Conservation (phyloP, 2,113 vertebrate species). For the Gallinago paraguaiae region DNA sequence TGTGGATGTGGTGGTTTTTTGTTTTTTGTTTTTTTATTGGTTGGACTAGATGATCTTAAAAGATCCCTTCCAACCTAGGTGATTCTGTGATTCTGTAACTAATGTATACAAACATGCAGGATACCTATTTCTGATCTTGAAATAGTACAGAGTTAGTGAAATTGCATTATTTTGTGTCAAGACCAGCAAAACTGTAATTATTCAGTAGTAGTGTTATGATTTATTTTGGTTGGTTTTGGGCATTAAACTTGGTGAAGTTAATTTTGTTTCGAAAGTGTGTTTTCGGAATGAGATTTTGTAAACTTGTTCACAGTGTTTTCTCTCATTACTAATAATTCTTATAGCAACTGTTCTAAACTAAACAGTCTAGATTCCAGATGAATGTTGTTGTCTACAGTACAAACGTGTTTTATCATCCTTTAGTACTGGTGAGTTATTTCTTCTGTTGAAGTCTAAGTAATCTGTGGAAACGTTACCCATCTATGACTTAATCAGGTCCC, state of each 20-base stretch:
- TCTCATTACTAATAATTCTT: background rate
- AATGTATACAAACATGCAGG: background rate
- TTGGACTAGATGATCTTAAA: too few species aligned
- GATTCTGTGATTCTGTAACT: too few species aligned
- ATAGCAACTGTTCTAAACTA: background rate
- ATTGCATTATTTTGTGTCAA: background rate
- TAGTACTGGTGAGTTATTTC: background rate
- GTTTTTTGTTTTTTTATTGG: too few species aligned
- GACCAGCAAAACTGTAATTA: background rate
- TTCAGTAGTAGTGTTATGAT: background rate
- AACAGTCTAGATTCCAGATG: background rate
- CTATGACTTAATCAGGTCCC: background rate
- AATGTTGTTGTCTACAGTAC: background rate
- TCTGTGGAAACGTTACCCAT: background rate
- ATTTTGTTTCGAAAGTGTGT: background rate
- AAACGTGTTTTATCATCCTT: background rate
- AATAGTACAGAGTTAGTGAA: background rate
- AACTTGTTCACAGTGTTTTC: background rate
- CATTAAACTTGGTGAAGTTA: background rate
- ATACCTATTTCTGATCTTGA: background rate
- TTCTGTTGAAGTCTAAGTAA: background rate
- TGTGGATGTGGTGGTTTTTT: too few species aligned
- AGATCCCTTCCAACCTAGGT: too few species aligned
- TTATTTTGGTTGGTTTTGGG: background rate
- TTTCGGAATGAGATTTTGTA: background rate